Percentiles rank a stretch among this genome's conserved stretches.
Conservation (phyloP, 64 coral and sea anemone genomes). For the Porites lutea region DNA sequence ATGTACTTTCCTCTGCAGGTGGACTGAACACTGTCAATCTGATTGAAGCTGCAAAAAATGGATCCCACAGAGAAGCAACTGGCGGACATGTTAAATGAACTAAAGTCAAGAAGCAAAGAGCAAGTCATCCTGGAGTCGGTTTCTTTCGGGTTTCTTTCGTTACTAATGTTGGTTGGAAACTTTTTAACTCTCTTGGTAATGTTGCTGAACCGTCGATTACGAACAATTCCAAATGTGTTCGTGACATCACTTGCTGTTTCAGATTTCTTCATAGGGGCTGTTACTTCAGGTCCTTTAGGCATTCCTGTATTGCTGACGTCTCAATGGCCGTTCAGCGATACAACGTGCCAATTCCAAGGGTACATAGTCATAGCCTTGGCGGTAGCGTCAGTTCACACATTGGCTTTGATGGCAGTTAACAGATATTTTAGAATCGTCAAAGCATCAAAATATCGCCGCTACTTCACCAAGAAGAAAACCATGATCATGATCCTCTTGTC, state of each 20-base stretch:
- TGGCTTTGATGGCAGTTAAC: neutral
- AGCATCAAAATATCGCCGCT: neutral
- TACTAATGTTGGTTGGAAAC: no score
- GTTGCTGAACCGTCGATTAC: no score
- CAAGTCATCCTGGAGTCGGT: no score
- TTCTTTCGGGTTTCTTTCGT: no score
- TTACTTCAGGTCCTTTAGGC: neutral
- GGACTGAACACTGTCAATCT: no score
- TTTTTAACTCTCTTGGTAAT: no score
- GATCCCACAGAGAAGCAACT: no score
- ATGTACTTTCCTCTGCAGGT: no score
- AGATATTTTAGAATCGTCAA: slow-evolving; percentile 6
- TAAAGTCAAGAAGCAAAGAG: no score
- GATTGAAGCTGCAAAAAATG: no score
- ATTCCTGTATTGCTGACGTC: slow-evolving; percentile 17
- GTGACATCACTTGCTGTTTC: neutral
- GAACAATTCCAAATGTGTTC: no score
- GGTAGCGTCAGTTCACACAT: neutral
- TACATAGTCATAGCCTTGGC: neutral
- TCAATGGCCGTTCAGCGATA: neutral
- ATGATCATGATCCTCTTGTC: neutral
- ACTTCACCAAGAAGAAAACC: neutral
- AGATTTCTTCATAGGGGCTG: slow-evolving; percentile 29
- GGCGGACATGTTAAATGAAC: no score
- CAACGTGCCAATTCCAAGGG: neutral